Conservation (phyloP, 2,888 invertebrate species). For the Aquatica leii region DNA sequence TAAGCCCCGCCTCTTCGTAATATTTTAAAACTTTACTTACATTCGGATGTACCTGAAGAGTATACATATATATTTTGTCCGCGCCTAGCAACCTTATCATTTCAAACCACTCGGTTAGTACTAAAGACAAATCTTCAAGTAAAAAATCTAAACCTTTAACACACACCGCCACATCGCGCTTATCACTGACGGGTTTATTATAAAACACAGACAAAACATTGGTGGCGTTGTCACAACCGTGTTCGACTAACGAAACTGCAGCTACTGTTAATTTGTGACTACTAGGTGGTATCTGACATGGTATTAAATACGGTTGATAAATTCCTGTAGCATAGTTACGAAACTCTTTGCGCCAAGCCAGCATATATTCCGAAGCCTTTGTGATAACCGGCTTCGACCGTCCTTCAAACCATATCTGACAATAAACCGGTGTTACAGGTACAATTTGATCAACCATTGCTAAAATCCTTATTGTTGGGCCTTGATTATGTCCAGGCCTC, state of each 20-base stretch:
- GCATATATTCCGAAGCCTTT: conserved; percentile 82
- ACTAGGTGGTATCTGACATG: conserved; percentile 80
- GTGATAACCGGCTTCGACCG: conserved; percentile 77
- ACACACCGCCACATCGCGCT: conserved; percentile 85
- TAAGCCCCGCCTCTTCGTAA: conserved; percentile 49
- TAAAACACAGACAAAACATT: conserved; percentile 82
- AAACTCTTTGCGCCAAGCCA: conserved; percentile 89
- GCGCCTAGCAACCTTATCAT: conserved; percentile 82
- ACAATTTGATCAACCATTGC: conserved; percentile 84
- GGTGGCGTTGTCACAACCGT: conserved; percentile 79
- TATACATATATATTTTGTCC: conserved; percentile 87
- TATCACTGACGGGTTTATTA: conserved; percentile 68
- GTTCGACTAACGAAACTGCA: conserved; percentile 84
- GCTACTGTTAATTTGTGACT: conserved; percentile 74
- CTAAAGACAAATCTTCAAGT: conserved; percentile 82
- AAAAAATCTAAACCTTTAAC: conserved; percentile 91
- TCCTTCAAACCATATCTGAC: conserved; percentile 85
- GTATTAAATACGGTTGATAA: conserved; percentile 85
- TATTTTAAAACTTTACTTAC: conserved; percentile 75
- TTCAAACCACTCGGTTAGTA: conserved; percentile 92
- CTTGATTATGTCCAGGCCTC: conserved; percentile 74
- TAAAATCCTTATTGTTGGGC: conserved; percentile 79
- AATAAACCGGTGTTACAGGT: conserved; percentile 77
- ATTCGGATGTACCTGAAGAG: conserved; percentile 85
- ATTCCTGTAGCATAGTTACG: conserved; percentile 85